phyloP scores from a whole-genome alignment of 2,888 invertebrate genomes.

The Cylindroiulus punctatus region DNA sequence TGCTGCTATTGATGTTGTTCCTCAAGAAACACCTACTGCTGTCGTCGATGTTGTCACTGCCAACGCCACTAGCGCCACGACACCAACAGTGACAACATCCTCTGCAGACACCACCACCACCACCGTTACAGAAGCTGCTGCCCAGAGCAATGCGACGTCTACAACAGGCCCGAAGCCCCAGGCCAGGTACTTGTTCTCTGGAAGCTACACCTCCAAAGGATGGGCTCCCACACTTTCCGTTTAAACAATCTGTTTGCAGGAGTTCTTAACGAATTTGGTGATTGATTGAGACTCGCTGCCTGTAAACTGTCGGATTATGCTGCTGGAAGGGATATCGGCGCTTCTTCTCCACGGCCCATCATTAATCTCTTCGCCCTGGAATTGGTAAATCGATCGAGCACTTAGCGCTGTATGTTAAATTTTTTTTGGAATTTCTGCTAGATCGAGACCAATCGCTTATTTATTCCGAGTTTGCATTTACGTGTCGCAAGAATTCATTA shows the following conservation, averaged over 20 bases:
- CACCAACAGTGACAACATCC: neutral
- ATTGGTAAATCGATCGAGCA: neutral
- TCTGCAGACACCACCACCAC: neutral
- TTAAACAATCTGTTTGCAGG: neutral
- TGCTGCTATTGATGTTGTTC: neutral
- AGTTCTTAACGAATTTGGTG: neutral
- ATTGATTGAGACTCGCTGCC: neutral
- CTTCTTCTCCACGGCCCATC: neutral
- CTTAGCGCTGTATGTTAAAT: neutral
- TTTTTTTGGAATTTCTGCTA: neutral
- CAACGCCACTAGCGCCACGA: neutral
- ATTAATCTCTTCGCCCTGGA: neutral
- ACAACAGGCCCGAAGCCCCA: neutral
- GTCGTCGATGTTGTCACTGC: neutral
- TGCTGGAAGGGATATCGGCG: neutral
- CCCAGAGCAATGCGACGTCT: neutral
- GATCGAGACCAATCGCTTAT: neutral
- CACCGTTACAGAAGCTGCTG: neutral
- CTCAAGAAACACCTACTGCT: neutral
- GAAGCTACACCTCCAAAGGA: neutral
- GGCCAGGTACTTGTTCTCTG: neutral
- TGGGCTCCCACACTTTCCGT: neutral
- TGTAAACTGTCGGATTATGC: neutral
- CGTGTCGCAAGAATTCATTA: neutral
- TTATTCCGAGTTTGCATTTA: neutral